phyloP scores from a whole-genome alignment of 2,888 invertebrate genomes.

The Matsumyia berberina region DNA sequence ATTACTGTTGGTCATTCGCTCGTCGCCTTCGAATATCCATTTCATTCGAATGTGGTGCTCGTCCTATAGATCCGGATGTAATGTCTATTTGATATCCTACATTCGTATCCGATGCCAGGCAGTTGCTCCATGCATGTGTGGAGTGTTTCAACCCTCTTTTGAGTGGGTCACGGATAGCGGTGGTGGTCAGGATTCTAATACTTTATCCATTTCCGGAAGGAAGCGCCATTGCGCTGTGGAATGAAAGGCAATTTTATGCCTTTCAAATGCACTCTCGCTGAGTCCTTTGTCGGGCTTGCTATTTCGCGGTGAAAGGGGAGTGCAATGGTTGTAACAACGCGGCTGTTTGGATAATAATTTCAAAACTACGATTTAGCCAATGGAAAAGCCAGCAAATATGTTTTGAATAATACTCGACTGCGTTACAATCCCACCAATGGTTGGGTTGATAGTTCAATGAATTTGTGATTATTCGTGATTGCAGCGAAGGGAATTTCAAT shows the following conservation, averaged over 20 bases:
- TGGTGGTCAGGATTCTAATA: neutral
- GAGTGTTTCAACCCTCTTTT: conserved; percentile 27
- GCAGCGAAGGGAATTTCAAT: conserved; percentile 1
- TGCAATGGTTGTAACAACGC: conserved; percentile 5
- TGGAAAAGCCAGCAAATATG: neutral
- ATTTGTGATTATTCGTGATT: conserved; percentile 1
- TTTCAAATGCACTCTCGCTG: conserved; percentile 52
- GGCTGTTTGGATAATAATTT: conserved; percentile 57
- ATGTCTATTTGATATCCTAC: conserved; percentile 69
- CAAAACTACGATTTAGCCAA: conserved; percentile 14
- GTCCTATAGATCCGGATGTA: conserved; percentile 47
- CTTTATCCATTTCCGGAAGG: conserved; percentile 54
- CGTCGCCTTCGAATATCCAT: conserved; percentile 30
- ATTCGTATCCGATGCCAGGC: conserved; percentile 63
- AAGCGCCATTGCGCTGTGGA: conserved; percentile 36
- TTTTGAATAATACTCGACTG: conserved; percentile 6
- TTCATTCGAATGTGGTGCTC: conserved; percentile 38
- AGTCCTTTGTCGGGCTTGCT: neutral
- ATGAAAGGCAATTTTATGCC: conserved; percentile 50
- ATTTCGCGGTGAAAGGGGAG: neutral
- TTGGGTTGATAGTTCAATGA: conserved; percentile 15
- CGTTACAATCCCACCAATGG: neutral
- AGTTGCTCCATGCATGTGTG: conserved; percentile 8
- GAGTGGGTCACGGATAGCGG: conserved; percentile 54
- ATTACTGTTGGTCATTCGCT: neutral